phyloP scores from a whole-genome alignment of 2,797 vertebrate genomes.

The Microctenopoma steveboyesi region DNA sequence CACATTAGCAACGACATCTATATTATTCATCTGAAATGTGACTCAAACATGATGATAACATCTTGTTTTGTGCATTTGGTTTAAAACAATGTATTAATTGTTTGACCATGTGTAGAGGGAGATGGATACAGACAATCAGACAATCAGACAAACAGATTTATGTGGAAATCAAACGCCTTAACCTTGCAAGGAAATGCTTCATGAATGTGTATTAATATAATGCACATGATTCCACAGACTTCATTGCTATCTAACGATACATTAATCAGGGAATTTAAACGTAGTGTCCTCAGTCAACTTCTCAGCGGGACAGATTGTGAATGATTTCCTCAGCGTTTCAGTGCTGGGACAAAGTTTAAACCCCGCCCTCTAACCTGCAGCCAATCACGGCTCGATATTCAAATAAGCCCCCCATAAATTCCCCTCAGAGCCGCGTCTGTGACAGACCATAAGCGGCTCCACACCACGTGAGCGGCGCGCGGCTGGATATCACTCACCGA shows the following conservation, averaged over 20 bases:
- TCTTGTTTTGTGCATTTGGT: too few relatives aligned
- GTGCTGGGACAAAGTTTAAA: conserved; percentile 45
- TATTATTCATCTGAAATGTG: too few relatives aligned
- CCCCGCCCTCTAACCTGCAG: conserved; percentile 57
- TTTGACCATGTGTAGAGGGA: too few relatives aligned
- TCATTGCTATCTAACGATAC: not conserved
- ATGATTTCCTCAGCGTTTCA: conserved; percentile 25
- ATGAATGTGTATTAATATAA: too few relatives aligned
- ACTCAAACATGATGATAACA: too few relatives aligned
- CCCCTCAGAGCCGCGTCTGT: conserved; percentile 68
- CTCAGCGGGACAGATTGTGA: conserved; percentile 24
- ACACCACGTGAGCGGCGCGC: conserved; percentile 22
- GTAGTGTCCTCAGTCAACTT: not conserved
- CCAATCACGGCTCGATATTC: conserved; percentile 79
- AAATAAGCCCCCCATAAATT: conserved; percentile 81
- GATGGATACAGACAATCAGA: too few relatives aligned
- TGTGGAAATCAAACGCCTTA: too few relatives aligned
- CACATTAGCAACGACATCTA: not conserved
- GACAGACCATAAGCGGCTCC: conserved; percentile 67
- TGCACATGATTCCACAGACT: not conserved
- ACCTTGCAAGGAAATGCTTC: too few relatives aligned
- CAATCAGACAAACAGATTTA: too few relatives aligned
- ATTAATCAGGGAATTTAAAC: too few relatives aligned
- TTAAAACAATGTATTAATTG: too few relatives aligned
- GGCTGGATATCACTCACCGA: conserved; percentile 52